Base-by-base conservation (phyloP, 1,140 invertebrate species). In the Polyergus mexicanus region DNA sequence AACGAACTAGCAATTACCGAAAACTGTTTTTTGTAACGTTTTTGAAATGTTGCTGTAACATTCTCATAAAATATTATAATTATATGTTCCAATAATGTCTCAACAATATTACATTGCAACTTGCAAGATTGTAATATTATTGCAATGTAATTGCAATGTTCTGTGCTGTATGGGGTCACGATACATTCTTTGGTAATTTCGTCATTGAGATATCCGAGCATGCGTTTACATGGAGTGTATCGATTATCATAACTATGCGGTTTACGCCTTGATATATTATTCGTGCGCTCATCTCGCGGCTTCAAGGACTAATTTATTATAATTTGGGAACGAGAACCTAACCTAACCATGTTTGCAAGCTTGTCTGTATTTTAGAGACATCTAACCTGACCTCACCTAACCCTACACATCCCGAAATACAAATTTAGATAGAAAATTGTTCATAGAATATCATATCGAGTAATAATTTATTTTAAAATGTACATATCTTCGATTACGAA, bases 241-340 rank as follows among this genome's bases (percentile, higher is more conserved):
- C 56, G 68, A 83, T 83, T 74, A 83, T 1, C 78, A 74, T 83
- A 83, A 83, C 51, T 74, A 83, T 60, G 68, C 68, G 68, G 68
- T 72, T 74, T 47, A 69, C 35, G 25, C 68, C 28, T 44, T 47
- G 54, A 83, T 83, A 83, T 74, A 74, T 83, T 83, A 83, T 47
- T 68, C 51, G 78, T 58, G 10, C 32, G 78, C 28, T 69, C 51
- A 83, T 74, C 75, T 44, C 78, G 54, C 54, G 44, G 68, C 62
- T 56, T 72, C 78, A 47, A 74, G 74, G 51, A 74, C 78, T 74
- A 80, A 69, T 80, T 69, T 80, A 80, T 80, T 83, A 72, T 83
- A 83, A 83, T 83, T 83, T 28, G 78, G 68, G 68, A 11, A 60
- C 78, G 32, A 11, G 78, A 32, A 32, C 32, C 32, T 32, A 32